Base-by-base conservation (phyloP, 2,113 vertebrate species). In the Nibea albiflora region DNA sequence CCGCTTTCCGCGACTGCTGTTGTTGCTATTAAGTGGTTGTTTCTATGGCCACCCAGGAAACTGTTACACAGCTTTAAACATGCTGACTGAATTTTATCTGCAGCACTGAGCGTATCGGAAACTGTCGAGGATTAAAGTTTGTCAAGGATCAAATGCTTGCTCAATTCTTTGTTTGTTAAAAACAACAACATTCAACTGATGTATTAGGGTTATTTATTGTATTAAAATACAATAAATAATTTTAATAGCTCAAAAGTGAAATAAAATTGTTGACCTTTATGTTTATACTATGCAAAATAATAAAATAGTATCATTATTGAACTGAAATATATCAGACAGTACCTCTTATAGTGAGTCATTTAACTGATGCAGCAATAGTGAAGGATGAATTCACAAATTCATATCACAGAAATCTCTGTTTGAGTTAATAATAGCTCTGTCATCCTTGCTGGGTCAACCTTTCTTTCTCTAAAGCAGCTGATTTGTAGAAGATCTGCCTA, bases 391-490 rank as follows among this genome's bases (percentile, higher is more conserved):
- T 73, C 35, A 60, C 16, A 42, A 4, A 49, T 56, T 47, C 47
- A 50, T 16, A 56, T 44, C 19, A 1, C 10, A 56, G 17, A 53
- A 10, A 24, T 42, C 31, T 35, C 15, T 52, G 8, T 73, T 58
- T 35, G 5, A 67, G 31, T 53, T 84, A 56, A 47, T 72, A 22
- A 70, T 17, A 12, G 74, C 61, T 73, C 57, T 76, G 73, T 50
- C 56, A 10, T 63, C 12, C 42, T 53, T 66, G 68, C 67, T 75
- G 69, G 31, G 5, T 66, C 75, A 47, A 11, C 31, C 60, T 66
- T n/a, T 76, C 4, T 53, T 81, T 4, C 17, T 70, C 19, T 73
- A 8, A 53, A 63, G 11, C 42, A 54, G 15, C 3, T 47, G 20
- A 60, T 73, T 16, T 70, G 14, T 44, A 24, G 28, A 63, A 58